A percentile compares a stretch with the other conserved stretches of the same genome.
Conservation (phyloP, 2,797 vertebrate genomes). For the Pseudocheirus occidentalis region DNA sequence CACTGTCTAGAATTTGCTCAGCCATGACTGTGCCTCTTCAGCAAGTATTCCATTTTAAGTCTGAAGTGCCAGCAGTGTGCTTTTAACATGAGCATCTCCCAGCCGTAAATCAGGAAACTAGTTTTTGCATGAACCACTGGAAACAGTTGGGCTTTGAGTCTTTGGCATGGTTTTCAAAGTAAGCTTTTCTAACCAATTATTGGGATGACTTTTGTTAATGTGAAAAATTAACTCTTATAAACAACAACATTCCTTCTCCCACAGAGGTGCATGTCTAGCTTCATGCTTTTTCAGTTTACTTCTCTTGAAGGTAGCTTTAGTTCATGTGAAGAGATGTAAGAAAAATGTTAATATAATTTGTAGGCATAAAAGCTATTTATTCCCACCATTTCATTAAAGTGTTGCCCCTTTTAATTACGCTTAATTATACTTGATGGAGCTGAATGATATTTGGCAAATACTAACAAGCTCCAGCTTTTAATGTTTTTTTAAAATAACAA, state of each 20-base stretch:
- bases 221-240: slow-evolving; percentile 62
- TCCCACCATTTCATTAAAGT: slow-evolving; percentile 65
- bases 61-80: slow-evolving; percentile 58
- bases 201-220: slow-evolving; percentile 69
- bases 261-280: not conserved
- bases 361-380: slow-evolving; percentile 51
- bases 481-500: slow-evolving; percentile 59
- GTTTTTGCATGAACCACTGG: slow-evolving; percentile 76
- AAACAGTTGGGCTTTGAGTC: slow-evolving; percentile 63
- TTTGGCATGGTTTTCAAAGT: slow-evolving; percentile 78
- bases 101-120: slow-evolving; percentile 75
- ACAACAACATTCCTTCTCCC: slow-evolving; percentile 46
- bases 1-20: not conserved
- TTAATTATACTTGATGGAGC: slow-evolving; percentile 56
- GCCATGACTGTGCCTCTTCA: slow-evolving; percentile 11
- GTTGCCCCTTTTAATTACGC: slow-evolving; percentile 56
- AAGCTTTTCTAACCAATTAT: slow-evolving; percentile 76
- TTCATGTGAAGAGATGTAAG: slow-evolving; percentile 28
- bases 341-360: slow-evolving; percentile 54
- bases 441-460: slow-evolving; percentile 23
- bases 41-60: not conserved
- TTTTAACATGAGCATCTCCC: slow-evolving; percentile 66
- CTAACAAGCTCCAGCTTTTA: slow-evolving; percentile 60
- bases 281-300: slow-evolving; percentile 17
- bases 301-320: slow-evolving; percentile 25